phyloP scores from a whole-genome alignment of 2,888 invertebrate genomes.

The Amphipyra berbera region DNA sequence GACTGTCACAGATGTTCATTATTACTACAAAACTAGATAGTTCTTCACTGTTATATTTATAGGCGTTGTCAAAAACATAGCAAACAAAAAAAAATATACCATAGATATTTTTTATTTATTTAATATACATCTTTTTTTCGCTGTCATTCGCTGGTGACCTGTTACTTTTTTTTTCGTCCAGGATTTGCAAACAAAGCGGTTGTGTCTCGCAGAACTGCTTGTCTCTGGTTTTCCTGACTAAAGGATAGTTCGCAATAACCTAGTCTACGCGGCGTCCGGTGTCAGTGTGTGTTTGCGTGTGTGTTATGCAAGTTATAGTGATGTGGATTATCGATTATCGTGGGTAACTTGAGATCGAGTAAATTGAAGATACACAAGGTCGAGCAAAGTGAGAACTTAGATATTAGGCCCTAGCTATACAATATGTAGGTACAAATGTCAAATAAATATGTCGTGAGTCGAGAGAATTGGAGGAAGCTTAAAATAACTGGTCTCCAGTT shows the following conservation, averaged over 20 bases:
- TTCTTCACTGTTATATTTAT: too few relatives aligned
- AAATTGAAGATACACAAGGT: neutral
- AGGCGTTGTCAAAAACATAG: too few relatives aligned
- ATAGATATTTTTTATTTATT: too few relatives aligned
- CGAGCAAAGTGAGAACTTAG: neutral
- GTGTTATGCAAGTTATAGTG: conserved; percentile 61
- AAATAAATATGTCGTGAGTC: too few relatives aligned
- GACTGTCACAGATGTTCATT: too few relatives aligned
- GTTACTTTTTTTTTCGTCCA: neutral
- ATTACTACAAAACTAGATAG: too few relatives aligned
- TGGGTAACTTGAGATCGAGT: conserved; percentile 34
- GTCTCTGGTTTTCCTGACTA: conserved; percentile 53
- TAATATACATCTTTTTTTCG: too few relatives aligned
- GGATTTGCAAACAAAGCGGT: conserved; percentile 20
- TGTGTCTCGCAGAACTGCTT: conserved; percentile 40
- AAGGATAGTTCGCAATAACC: conserved; percentile 60
- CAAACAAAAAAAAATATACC: too few relatives aligned
- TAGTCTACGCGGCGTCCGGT: conserved; percentile 58
- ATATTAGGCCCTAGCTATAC: too few relatives aligned
- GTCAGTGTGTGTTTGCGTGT: conserved; percentile 46
- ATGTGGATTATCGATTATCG: conserved; percentile 26
- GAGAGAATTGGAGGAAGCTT: too few relatives aligned
- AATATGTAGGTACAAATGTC: too few relatives aligned
- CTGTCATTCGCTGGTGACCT: neutral
- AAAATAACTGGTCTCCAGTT: too few relatives aligned